Evolutionary conservation across 2,797 vertebrate species (phyloP).

Genomic region (Poeciliopsis turneri): DNA sequence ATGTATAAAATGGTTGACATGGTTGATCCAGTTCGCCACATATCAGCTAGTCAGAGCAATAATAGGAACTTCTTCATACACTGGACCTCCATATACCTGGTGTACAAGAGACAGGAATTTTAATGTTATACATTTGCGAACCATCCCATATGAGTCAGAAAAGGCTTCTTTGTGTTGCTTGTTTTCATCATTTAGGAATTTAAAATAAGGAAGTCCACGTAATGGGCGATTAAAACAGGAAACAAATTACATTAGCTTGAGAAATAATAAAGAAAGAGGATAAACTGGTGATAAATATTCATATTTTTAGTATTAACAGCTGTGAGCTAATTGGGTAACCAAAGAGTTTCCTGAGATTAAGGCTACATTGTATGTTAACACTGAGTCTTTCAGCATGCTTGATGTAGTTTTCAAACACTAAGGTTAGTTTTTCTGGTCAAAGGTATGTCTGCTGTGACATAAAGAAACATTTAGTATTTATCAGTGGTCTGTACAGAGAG

Average conservation of each 20-base stretch:
- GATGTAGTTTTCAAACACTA: neutral
- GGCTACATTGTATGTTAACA: neutral
- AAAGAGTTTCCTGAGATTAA: neutral
- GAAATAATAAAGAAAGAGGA: neutral
- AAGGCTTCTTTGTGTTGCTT: neutral
- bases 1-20: neutral
- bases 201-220: neutral
- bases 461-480: conserved; percentile 19
- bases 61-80: neutral
- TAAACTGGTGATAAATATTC: neutral
- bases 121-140: neutral
- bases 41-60: neutral
- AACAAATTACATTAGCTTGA: too few species aligned
- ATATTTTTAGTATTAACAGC: neutral
- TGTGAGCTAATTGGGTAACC: neutral
- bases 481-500: conserved; percentile 40
- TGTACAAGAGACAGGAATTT: neutral
- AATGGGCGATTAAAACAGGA: neutral
- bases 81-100: neutral
- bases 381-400: neutral
- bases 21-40: conserved; percentile 9
- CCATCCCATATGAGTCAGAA: neutral
- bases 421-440: neutral
- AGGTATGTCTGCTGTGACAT: neutral
- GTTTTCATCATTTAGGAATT: neutral